Percentiles rank a stretch among this genome's conserved stretches.
Evolutionary conservation across 2,113 vertebrate genomes (phyloP).

Genomic region (Pluvianellus socialis): DNA sequence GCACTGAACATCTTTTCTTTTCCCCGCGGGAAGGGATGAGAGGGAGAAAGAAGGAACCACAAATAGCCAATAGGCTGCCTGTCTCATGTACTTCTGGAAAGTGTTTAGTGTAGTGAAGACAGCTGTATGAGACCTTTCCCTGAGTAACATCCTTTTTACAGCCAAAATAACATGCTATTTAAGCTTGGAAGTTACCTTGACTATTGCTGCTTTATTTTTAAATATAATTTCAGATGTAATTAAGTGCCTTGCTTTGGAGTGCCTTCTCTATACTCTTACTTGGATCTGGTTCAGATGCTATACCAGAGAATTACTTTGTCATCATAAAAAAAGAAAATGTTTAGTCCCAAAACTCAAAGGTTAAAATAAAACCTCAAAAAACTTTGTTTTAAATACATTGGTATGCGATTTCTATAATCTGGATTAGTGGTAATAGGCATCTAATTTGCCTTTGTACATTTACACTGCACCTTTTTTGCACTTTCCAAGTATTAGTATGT

Average conservation of each 20-base stretch:
- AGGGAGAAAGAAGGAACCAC: not conserved
- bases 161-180: not conserved
- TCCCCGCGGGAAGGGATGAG: not conserved
- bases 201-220: not conserved
- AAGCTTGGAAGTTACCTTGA: not conserved
- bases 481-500: not conserved
- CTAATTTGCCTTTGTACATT: not conserved
- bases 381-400: not conserved
- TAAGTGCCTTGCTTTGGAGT: not conserved
- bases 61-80: not conserved
- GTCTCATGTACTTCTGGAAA: not conserved
- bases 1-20: not conserved
- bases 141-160: not conserved
- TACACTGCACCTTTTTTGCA: not conserved
- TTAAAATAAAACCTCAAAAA: not conserved
- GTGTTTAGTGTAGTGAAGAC: not conserved
- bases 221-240: not conserved
- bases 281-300: not conserved
- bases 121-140: not conserved
- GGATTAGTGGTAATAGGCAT: not conserved
- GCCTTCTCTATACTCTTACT: not conserved
- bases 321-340: not conserved
- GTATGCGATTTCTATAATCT: not conserved
- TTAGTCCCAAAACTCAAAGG: not conserved
- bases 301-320: not conserved